Base-by-base conservation (phyloP, 1,140 invertebrate genomes). In the Mylabris phalerata region DNA sequence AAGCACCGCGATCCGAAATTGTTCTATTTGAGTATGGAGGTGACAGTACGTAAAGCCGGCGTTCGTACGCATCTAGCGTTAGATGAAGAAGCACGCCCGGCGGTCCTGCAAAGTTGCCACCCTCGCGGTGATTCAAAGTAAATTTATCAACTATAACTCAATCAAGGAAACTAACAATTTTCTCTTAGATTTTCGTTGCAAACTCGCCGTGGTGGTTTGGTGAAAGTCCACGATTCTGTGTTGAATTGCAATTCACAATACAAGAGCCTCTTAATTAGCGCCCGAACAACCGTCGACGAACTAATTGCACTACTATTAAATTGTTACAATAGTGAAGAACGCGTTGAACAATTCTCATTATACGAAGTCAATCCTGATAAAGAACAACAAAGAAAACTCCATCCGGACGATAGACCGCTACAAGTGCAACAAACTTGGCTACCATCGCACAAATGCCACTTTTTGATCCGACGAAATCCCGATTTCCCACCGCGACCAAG, bases 1-100 rank as follows among this genome's bases (percentile, higher is more conserved):
- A 84, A 90, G 64, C 92, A 94, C 72, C 81, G 92, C 25, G 93
- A 95, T 75, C 90, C 92, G 0, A 85, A 91, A 66, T 80, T 95
- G n/a, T 95, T 93, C 76, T 94, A 91, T 75, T 79, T 95, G 10
- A 92, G 90, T 59, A 94, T 95, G 92, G 93, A 95, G 76, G 90
- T 95, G 27, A 87, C 88, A 1, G 88, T 95, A 11, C 78, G 86
- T 24, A 81, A 86, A 52, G 85, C 88, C 1, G 92, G 92, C 1
- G 82, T 92, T 1, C 78, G 88, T 57, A 92, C 90, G 1, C 80
- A 92, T 44, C 78, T 95, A 41, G 86, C 89, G 27, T 75, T 96
- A 55, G 92, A 95, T 70, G 91, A 95, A 61, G 89, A 92, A 67
- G 86, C 92, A 0, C 79, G 89, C 50, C 93, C 92, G 0, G 91